Conservation (phyloP, 2,113 vertebrate species). For the Hippocampus mohnikei region DNA sequence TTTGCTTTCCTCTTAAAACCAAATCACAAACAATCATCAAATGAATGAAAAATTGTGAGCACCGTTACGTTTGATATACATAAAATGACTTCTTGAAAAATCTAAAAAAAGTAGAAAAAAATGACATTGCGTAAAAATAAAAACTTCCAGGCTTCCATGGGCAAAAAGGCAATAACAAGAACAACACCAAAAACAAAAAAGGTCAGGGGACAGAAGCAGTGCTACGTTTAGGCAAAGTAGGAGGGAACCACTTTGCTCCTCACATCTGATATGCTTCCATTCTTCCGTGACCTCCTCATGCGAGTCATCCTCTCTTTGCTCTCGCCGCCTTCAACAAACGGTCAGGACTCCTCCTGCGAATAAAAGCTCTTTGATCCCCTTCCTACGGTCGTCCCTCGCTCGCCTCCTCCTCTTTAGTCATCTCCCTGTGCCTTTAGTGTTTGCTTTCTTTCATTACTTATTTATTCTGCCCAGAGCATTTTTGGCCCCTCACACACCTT, state of each 20-base stretch:
- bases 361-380: slow-evolving; percentile 56
- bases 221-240: slow-evolving; percentile 64
- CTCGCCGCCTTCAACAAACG: slow-evolving; percentile 29
- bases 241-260: slow-evolving; percentile 73
- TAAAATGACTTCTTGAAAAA: slow-evolving; percentile 67
- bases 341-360: slow-evolving; percentile 46
- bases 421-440: slow-evolving; percentile 26
- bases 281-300: slow-evolving; percentile 32
- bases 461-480: slow-evolving; percentile 24
- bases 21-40: slow-evolving; percentile 49
- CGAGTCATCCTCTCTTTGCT: slow-evolving; percentile 26
- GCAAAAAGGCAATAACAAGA: slow-evolving; percentile 55
- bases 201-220: slow-evolving; percentile 41
- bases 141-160: slow-evolving; percentile 80
- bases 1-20: slow-evolving; percentile 45
- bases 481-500: slow-evolving; percentile 22
- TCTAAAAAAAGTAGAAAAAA: slow-evolving; percentile 62
- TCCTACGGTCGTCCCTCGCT: slow-evolving; percentile 49
- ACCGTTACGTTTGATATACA: slow-evolving; percentile 89
- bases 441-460: slow-evolving; percentile 23
- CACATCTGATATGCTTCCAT: slow-evolving; percentile 58
- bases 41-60: slow-evolving; percentile 82
- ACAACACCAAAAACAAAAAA: slow-evolving; percentile 50
- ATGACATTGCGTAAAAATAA: slow-evolving; percentile 82
- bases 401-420: slow-evolving; percentile 33